Conservation (phyloP, 2,888 invertebrate species). For the Sarcophaga variegata region DNA sequence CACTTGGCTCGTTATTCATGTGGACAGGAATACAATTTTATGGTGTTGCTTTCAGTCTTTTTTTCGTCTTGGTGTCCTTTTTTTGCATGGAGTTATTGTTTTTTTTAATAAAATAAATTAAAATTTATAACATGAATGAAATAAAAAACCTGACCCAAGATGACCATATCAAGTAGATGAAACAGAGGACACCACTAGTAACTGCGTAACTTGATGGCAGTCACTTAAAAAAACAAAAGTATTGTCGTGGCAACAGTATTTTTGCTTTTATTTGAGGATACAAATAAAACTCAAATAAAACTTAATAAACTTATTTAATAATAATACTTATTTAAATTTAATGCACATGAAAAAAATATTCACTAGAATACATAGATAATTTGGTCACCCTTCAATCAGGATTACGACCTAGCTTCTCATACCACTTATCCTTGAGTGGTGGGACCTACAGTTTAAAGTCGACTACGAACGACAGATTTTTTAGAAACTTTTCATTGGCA, state of each 20-base stretch:
- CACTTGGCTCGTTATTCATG: slow-evolving; percentile 6
- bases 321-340: no score
- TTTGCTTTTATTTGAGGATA: background rate
- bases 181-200: background rate
- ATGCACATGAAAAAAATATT: no score
- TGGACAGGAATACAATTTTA: slow-evolving; percentile 12
- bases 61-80: background rate
- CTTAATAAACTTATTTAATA: slow-evolving; percentile 14
- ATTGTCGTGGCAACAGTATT: slow-evolving; percentile 30
- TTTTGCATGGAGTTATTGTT: background rate
- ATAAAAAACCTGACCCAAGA: slow-evolving; percentile 47
- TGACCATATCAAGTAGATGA: slow-evolving; percentile 41
- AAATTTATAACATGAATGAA: slow-evolving; percentile 58
- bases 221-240: background rate
- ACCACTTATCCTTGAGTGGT: no score
- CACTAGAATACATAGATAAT: no score
- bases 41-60: background rate
- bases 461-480: no score
- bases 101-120: slow-evolving; percentile 67
- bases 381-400: no score
- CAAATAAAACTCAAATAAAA: no score
- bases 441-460: no score
- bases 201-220: slow-evolving; percentile 6
- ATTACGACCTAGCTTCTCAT: no score
- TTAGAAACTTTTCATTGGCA: no score